These are phyloP conservation scores for Abrostola tripartita DNA, from an alignment of 2,888 invertebrate genomes.

Conservation along the genomic window DNA sequence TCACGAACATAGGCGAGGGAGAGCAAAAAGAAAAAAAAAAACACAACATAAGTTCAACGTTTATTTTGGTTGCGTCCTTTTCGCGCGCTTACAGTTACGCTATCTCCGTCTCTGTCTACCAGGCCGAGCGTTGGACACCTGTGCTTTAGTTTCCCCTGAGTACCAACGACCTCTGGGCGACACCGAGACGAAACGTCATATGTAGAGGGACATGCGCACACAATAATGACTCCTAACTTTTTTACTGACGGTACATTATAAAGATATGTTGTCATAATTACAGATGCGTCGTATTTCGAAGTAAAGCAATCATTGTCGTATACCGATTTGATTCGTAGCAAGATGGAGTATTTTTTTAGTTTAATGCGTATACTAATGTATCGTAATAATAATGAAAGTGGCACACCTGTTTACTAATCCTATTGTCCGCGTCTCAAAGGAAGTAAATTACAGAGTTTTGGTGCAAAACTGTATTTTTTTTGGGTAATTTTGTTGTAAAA, in stretches of 20 bases:
- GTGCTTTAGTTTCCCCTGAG: constrained; percentile 88
- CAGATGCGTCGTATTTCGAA: constrained; percentile 83
- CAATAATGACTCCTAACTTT: constrained; percentile 64
- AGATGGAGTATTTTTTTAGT: constrained; percentile 79
- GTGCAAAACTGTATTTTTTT: constrained; percentile 66
- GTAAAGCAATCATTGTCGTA: constrained; percentile 87
- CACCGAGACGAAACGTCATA: constrained; percentile 72
- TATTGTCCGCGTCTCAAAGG: constrained; percentile 75
- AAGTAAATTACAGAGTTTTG: constrained; percentile 71
- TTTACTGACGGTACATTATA: constrained; percentile 61
- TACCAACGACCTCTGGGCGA: constrained; percentile 86
- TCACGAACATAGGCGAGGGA: constrained; percentile 89
- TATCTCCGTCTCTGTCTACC: constrained; percentile 72
- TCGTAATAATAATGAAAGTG: constrained; percentile 82
- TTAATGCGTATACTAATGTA: constrained; percentile 85
- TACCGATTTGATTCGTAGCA: constrained; percentile 87
- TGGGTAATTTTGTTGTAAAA: constrained; percentile 36
- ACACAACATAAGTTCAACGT: constrained; percentile 87
- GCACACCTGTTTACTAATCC: constrained; percentile 85
- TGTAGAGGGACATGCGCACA: constrained; percentile 55
- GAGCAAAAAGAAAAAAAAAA: constrained; percentile 85
- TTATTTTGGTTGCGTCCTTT: constrained; percentile 86
- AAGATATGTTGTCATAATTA: constrained; percentile 64
- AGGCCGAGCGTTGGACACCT: constrained; percentile 87
- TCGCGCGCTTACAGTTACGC: constrained; percentile 63